These are phyloP conservation scores for Forbesichthys agassizii DNA, from an alignment of 2,113 vertebrate genomes.

Conservation along the genomic window DNA sequence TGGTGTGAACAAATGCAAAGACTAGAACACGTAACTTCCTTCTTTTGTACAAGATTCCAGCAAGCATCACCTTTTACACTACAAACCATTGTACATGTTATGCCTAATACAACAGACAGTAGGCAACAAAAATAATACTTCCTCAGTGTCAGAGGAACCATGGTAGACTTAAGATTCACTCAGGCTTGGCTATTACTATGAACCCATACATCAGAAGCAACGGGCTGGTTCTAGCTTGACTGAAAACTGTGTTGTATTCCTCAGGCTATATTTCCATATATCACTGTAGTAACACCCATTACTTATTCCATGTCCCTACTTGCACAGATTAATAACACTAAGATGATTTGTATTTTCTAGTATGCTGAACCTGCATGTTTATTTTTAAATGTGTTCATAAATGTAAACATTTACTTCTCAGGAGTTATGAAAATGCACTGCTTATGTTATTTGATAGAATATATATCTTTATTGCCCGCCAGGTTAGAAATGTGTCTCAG, in stretches of 20 bases:
- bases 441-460: constrained; percentile 7
- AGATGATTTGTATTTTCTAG: constrained; percentile 47
- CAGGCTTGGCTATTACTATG: constrained; percentile 20
- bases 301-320: constrained; percentile 20
- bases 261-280: constrained; percentile 41
- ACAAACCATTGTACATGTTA: neutral
- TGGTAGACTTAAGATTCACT: constrained; percentile 19
- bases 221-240: constrained; percentile 17
- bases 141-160: constrained; percentile 9
- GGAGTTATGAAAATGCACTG: neutral
- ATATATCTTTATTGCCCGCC: too few relatives aligned
- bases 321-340: constrained; percentile 44
- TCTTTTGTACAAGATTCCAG: constrained; percentile 14
- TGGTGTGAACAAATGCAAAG: neutral
- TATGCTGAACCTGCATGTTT: constrained; percentile 37
- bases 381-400: constrained; percentile 29
- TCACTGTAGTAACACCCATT: constrained; percentile 26
- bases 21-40: constrained; percentile 4
- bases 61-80: neutral
- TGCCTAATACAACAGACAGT: neutral
- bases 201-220: neutral
- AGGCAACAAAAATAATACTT: neutral
- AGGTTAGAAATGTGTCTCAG: too few relatives aligned
- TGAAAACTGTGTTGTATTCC: constrained; percentile 37
- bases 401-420: constrained; percentile 7